Percentiles rank a stretch among this genome's conserved stretches.
phyloP scores from a whole-genome alignment of 2,888 invertebrate genomes.

The Xestia sexstrigata region DNA sequence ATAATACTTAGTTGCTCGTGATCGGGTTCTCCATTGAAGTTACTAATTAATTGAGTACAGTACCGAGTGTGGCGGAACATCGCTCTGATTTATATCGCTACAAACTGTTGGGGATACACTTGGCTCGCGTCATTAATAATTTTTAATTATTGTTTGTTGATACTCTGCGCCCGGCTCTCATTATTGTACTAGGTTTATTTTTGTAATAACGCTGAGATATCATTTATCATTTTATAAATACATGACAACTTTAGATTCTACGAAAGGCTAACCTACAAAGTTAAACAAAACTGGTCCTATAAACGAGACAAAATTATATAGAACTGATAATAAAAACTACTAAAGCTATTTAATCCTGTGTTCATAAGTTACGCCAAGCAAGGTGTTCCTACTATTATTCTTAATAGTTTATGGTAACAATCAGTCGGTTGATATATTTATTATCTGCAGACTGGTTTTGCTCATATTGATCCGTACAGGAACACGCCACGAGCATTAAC shows the following conservation, averaged over 20 bases:
- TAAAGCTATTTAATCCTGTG: conserved; percentile 34
- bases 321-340: conserved; percentile 40
- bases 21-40: conserved; percentile 79
- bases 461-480: conserved; percentile 54
- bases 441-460: conserved; percentile 60
- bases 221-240: conserved; percentile 44
- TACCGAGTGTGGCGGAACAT: conserved; percentile 78
- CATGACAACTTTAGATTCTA: neutral
- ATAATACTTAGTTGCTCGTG: conserved; percentile 64
- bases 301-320: conserved; percentile 24
- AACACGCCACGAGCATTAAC: conserved; percentile 39
- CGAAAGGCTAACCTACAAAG: conserved; percentile 1
- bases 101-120: conserved; percentile 77
- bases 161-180: conserved; percentile 52
- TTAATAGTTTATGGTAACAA: conserved; percentile 59
- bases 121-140: conserved; percentile 79
- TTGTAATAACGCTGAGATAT: conserved; percentile 29
- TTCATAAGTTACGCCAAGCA: conserved; percentile 43
- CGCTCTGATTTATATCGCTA: conserved; percentile 81
- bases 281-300: conserved; percentile 10
- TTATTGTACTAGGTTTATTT: conserved; percentile 42
- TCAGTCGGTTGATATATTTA: conserved; percentile 58
- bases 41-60: conserved; percentile 85
- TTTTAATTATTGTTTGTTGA: conserved; percentile 80
- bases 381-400: conserved; percentile 55